Conservation (phyloP, 2,888 invertebrate species). For the Reticulitermes lucifugus region DNA sequence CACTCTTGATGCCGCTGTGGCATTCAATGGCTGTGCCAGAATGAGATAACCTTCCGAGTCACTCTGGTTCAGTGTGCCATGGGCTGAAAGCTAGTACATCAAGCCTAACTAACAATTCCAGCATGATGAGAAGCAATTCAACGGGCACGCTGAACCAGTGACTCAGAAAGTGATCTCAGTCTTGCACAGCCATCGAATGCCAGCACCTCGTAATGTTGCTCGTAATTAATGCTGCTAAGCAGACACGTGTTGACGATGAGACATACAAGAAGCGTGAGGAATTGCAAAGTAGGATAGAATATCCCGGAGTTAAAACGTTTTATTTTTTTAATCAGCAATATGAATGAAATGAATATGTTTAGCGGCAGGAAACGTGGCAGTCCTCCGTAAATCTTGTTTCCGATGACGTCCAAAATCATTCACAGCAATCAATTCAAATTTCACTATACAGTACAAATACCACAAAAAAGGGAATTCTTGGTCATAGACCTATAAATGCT, state of each 20-base stretch:
- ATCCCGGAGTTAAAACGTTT: background rate
- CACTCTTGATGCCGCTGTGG: constrained; percentile 58
- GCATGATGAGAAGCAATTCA: too few relatives aligned
- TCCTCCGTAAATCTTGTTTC: background rate
- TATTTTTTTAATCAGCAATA: background rate
- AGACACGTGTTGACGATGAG: too few relatives aligned
- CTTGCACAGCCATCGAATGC: too few relatives aligned
- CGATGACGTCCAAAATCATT: background rate
- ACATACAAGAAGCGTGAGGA: too few relatives aligned
- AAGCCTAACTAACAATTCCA: too few relatives aligned
- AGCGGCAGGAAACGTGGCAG: background rate
- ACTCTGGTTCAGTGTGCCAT: constrained; percentile 65
- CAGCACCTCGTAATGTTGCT: too few relatives aligned
- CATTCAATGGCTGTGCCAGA: constrained; percentile 62
- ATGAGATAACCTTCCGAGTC: constrained; percentile 77
- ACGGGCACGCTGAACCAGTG: too few relatives aligned
- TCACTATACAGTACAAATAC: background rate
- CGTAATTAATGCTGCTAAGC: too few relatives aligned
- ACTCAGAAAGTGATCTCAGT: too few relatives aligned
- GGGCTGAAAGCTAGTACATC: too few relatives aligned
- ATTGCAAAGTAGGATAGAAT: background rate
- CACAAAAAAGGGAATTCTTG: background rate
- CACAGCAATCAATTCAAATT: background rate
- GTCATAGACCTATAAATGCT: background rate
- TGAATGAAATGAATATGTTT: background rate